Evolutionary conservation across 2,888 invertebrate species (phyloP), one percentile per base, ranked within the genome.

Genomic region (Acronicta psi): DNA sequence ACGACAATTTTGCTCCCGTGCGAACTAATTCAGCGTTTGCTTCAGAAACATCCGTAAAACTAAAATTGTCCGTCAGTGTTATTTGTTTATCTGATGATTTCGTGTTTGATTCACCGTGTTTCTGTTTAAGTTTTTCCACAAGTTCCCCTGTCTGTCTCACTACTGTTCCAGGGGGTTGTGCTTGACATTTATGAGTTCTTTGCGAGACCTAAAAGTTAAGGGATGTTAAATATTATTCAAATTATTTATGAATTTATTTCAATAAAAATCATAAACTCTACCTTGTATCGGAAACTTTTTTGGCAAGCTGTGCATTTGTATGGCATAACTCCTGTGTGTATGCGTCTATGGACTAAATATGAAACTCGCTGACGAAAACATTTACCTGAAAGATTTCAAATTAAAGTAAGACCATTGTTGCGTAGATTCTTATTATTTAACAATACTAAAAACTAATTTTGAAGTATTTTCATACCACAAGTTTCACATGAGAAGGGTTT

Each of bases 401-500:
- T 23, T n/a, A 23, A 23, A 23, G 7, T 23, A 23, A 3, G 13
- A n/a, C 8, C 6, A 40, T 20, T n/a, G 11, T 13, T 7, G 2
- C 25, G 0, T 25, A 25, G 2, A 20, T 20, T 4, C 20, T 20
- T 20, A 20, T 20, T 20, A 20, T 4, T 20, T 4, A 20, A 20
- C 20, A 20, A 20, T 23, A 23, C 7, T 23, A 7, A 7, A 23
- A 1, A 7, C 8, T 7, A 7, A 23, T 23, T 29, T 29, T 10
- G 29, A 29, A 29, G 7, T 23, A 18, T 56, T 42, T 53, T 83
- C 92, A 83, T 92, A 97, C 98, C 98, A 85, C 98, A 98, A 46
- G 96, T 97, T 94, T 98, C 97, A 86, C 98, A 98, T 31, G 96
- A 96, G 81, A 97, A 98, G 4, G 98, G 98, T 78, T 97, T 96